These are phyloP conservation scores for Tenthredo amoena DNA, from an alignment of 2,888 invertebrate species.

Conservation along the genomic window DNA sequence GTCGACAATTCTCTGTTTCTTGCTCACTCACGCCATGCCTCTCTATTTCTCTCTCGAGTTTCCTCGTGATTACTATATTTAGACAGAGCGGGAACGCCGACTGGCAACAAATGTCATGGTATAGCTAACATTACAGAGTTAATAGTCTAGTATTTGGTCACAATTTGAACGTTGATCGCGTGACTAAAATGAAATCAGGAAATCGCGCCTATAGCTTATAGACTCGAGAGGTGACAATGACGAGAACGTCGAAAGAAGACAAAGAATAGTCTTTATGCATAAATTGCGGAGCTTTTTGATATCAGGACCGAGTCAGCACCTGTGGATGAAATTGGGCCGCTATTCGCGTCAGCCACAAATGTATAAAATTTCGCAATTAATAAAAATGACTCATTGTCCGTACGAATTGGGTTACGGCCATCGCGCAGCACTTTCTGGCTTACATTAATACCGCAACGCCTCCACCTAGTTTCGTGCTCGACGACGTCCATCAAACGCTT, in stretches of 20 bases:
- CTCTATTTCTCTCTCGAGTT: background rate
- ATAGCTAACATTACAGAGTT: slow-evolving; percentile 22
- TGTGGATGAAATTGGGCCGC: background rate
- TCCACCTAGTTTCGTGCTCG: background rate
- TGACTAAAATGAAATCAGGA: slow-evolving; percentile 9
- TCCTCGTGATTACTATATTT: slow-evolving; percentile 46
- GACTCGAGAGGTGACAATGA: background rate
- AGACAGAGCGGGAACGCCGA: slow-evolving; percentile 31
- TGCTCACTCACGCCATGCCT: background rate
- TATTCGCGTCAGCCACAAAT: background rate
- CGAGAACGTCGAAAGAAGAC: background rate
- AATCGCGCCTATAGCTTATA: background rate
- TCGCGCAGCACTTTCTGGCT: background rate
- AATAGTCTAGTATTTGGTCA: slow-evolving; percentile 39
- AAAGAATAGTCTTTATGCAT: background rate
- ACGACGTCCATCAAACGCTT: background rate
- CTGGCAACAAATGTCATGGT: slow-evolving; percentile 38
- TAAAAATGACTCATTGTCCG: slow-evolving; percentile 21
- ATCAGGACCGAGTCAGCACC: background rate
- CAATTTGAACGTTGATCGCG: slow-evolving; percentile 12
- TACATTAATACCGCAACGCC: background rate
- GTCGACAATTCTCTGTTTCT: slow-evolving; percentile 25
- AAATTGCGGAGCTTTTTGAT: background rate
- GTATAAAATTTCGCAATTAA: slow-evolving; percentile 23
- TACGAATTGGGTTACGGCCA: slow-evolving; percentile 36